Conservation (phyloP, 1,140 invertebrate species). For the Potamilus streckersoni region DNA sequence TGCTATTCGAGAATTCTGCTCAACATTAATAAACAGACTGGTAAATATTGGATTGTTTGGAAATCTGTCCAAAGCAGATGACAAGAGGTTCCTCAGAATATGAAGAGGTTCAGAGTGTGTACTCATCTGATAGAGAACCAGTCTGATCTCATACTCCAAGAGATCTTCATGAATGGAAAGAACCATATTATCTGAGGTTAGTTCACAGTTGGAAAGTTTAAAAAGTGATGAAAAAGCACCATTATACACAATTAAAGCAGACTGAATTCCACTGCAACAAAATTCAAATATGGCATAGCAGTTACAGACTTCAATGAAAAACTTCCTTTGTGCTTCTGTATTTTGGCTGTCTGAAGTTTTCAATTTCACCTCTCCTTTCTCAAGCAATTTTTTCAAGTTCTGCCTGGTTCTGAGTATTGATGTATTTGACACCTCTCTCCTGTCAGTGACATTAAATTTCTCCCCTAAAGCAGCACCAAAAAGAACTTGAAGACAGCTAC, state of each 20-base stretch:
- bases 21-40: constrained; percentile 44
- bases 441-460: constrained; percentile 34
- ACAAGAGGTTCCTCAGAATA: constrained; percentile 38
- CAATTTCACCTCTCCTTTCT: constrained; percentile 26
- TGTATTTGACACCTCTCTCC: constrained; percentile 24
- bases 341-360: constrained; percentile 1
- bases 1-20: constrained; percentile 44
- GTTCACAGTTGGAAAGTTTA: not conserved
- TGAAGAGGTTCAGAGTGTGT: constrained; percentile 31
- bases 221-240: constrained; percentile 1
- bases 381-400: constrained; percentile 27
- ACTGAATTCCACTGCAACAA: constrained; percentile 48
- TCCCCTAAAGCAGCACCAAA: constrained; percentile 33
- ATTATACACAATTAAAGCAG: constrained; percentile 42
- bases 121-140: constrained; percentile 47
- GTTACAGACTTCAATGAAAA: constrained; percentile 27
- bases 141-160: constrained; percentile 27
- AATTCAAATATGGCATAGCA: constrained; percentile 64
- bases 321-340: not conserved
- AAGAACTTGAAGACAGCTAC: constrained; percentile 12
- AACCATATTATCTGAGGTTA: not conserved
- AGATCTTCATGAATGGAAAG: constrained; percentile 13
- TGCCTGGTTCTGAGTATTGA: constrained; percentile 42
- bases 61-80: constrained; percentile 44
- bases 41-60: constrained; percentile 51